Base-by-base conservation (phyloP, 2,113 vertebrate genomes). In the Chlamydotis undulata region DNA sequence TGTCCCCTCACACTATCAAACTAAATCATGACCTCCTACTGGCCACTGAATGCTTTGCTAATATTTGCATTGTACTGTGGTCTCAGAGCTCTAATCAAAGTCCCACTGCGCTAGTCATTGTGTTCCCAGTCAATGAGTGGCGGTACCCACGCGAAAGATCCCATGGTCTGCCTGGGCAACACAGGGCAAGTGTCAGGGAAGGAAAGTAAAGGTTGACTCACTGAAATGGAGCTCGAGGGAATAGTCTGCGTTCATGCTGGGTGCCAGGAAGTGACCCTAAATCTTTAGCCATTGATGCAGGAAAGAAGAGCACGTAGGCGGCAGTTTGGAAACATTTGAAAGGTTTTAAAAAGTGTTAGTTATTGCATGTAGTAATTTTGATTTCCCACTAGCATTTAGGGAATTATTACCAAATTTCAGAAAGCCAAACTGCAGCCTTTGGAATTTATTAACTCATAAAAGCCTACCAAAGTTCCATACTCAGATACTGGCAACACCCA, bases 371-470 rank as follows among this genome's bases (percentile, higher is more conserved):
- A 92, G 89, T 71, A 96, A 97, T 93, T 95, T 93, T 89, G 86
- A 96, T 96, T 96, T 94, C 92, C 89, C 89, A 89, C 61, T 87
- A 91, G 61, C 73, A 82, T 93, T 96, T 95, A 89, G 64, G 61
- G 77, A 93, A 93, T 84, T 61, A 91, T 93, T 83, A 96, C 90
- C 78, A 81, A 96, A 94, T 93, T 93, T 95, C 84, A 87, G 70
- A 96, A 92, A 84, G 77, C 49, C 92, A 84, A 93, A 84, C 65
- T 89, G 39, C 64, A 89, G 73, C 50, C 83, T 83, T 91, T 60
- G 89, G 69, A 89, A 94, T 93, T 93, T 84, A 92, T 92, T 88
- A 96, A 93, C 80, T 95, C 92, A 82, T 92, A 94, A 95, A 96
- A 92, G 21, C 26, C 56, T 81, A 88, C 64, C 53, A 71, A 86